A percentile compares a stretch with the other conserved stretches of the same genome.
phyloP scores from a whole-genome alignment of 2,888 invertebrate genomes.

The Eupeodes latifasciatus region DNA sequence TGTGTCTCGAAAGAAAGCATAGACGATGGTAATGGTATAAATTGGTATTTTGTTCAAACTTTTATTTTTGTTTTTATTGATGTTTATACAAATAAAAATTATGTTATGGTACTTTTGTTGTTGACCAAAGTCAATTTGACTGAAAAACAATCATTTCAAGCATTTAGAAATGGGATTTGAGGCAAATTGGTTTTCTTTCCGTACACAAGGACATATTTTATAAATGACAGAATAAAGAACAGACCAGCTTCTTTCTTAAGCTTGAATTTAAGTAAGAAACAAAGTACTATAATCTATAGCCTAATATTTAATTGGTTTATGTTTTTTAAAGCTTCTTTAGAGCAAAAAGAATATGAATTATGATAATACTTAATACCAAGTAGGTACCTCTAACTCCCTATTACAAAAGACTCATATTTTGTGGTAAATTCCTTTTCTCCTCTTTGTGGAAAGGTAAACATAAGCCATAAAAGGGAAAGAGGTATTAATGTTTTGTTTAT shows the following conservation, averaged over 20 bases:
- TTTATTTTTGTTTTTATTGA: not conserved
- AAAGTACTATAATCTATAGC: constrained; percentile 1
- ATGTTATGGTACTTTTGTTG: constrained; percentile 7
- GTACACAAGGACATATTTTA: not conserved
- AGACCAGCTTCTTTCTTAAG: not conserved
- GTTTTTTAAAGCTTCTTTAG: constrained; percentile 10
- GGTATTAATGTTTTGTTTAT: not conserved
- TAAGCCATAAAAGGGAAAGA: no score
- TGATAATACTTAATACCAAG: no score
- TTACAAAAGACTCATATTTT: not conserved
- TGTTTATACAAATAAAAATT: not conserved
- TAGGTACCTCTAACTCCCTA: not conserved
- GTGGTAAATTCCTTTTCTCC: not conserved
- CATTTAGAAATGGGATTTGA: constrained; percentile 10
- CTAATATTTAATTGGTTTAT: constrained; percentile 26
- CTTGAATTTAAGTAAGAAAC: not conserved
- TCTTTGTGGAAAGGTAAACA: not conserved
- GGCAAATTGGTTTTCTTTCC: constrained; percentile 14
- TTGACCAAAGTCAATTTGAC: not conserved
- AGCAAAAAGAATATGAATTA: constrained; percentile 7
- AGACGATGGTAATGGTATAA: not conserved
- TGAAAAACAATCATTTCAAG: constrained; percentile 21
- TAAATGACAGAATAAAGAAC: constrained; percentile 15
- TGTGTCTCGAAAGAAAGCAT: not conserved
- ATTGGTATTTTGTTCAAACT: not conserved